Conservation (phyloP, 1,140 invertebrate species). For the Tribolium castaneum region DNA sequence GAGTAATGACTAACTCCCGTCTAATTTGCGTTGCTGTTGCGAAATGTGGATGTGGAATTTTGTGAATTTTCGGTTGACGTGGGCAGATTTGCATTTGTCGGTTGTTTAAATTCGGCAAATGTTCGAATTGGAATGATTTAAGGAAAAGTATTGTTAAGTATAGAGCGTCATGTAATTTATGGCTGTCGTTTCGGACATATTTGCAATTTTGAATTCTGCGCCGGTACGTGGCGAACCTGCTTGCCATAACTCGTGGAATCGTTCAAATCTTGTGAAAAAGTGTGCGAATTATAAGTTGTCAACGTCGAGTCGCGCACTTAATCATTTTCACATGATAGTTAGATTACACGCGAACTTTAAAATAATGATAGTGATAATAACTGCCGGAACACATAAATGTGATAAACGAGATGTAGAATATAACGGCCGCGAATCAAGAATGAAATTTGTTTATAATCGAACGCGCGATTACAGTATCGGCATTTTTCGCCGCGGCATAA, state of each 20-base stretch:
- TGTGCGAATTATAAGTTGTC: constrained; percentile 12
- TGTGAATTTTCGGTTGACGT: background rate
- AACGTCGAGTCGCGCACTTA: background rate
- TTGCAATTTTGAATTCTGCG: background rate
- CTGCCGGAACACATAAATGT: constrained; percentile 10
- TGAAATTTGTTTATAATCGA: constrained; percentile 14
- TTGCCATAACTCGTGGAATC: constrained; percentile 5
- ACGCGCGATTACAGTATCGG: background rate
- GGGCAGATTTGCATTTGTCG: background rate
- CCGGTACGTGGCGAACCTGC: background rate
- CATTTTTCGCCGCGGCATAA: background rate
- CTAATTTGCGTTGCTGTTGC: background rate
- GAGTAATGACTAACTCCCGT: background rate
- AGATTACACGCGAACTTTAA: constrained; percentile 5
- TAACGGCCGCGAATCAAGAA: constrained; percentile 1
- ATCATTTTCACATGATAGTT: constrained; percentile 10
- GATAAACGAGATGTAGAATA: constrained; percentile 28
- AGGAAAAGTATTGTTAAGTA: constrained; percentile 26
- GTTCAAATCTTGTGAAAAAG: background rate
- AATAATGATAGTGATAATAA: constrained; percentile 24
- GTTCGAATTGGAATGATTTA: constrained; percentile 21
- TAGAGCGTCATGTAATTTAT: constrained; percentile 20
- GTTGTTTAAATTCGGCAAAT: constrained; percentile 17
- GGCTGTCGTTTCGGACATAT: constrained; percentile 5
- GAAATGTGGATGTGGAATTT: background rate